A percentile compares a stretch with the other conserved stretches of the same genome.
These are phyloP conservation scores for Philereme vetulata DNA, from an alignment of 2,888 invertebrate genomes.

Conservation along the genomic window DNA sequence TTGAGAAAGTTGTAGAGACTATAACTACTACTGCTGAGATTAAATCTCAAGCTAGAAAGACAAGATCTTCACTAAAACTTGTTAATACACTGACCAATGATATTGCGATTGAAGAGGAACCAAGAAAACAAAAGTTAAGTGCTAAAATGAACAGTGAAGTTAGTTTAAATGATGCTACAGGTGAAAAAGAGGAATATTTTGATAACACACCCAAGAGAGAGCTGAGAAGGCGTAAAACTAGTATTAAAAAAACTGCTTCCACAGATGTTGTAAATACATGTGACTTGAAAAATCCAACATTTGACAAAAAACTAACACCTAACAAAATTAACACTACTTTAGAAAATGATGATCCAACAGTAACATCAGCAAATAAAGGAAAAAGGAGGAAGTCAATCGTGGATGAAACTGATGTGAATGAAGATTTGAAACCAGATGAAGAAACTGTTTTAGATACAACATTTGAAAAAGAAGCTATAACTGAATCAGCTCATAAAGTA, in stretches of 20 bases:
- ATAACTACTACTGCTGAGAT: constrained; percentile 4
- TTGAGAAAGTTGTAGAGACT: constrained; percentile 2
- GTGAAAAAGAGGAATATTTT: constrained; percentile 4
- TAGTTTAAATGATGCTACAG: not conserved
- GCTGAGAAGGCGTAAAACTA: constrained; percentile 23
- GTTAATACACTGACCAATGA: constrained; percentile 2
- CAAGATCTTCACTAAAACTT: constrained; percentile 30
- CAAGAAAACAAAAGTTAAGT: constrained; percentile 26
- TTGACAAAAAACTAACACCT: constrained; percentile 32
- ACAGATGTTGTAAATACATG: constrained; percentile 3
- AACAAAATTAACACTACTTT: constrained; percentile 17
- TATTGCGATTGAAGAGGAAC: constrained; percentile 11
- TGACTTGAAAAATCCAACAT: constrained; percentile 27
- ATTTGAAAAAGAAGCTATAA: constrained; percentile 19
- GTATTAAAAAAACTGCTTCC: constrained; percentile 3
- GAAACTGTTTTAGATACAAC: constrained; percentile 14
- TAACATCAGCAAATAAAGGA: not conserved
- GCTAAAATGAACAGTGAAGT: constrained; percentile 11
- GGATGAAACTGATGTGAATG: constrained; percentile 6
- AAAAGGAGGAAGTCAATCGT: constrained; percentile 1
- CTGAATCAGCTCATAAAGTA: not conserved
- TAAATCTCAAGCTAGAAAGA: constrained; percentile 24
- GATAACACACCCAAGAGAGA: constrained; percentile 5
- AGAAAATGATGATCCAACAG: constrained; percentile 8
- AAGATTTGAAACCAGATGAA: constrained; percentile 8